Evolutionary conservation across 2,113 vertebrate genomes (phyloP), one percentile per base, ranked within the genome.

Genomic region (Sardina pilchardus): DNA sequence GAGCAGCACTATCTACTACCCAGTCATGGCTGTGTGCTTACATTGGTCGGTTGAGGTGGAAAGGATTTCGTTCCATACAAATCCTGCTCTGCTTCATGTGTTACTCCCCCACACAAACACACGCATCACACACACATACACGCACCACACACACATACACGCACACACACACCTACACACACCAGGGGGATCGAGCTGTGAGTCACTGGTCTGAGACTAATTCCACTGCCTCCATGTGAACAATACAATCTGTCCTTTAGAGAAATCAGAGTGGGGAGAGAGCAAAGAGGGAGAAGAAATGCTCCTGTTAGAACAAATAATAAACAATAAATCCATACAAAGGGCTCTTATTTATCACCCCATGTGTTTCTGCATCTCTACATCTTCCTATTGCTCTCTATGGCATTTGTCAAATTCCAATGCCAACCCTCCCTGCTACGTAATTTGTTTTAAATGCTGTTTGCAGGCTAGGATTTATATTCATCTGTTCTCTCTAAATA

Each of bases 201-300:
- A 88, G 45, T 39, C 85, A 88, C 71, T 86, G 82, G 87, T 81
- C 82, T 85, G 82, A 81, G 84, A 88, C 87, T 88, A 88, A 88
- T 88, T 86, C 87, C 71, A 85, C 84, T 83, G 84, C 83, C 84
- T 75, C 53, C 56, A 83, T 81, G 81, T 88, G 84, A 88, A 88
- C 87, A 86, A 84, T 86, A 86, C 87, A 88, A 88, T 88, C 87
- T 88, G 87, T 88, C 84, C 85, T 86, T 17, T 50, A 86, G 82
- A 81, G 84, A 83, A 81, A 67, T 30, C 45, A 67, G 67, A 44
- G 81, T 36, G 82, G 47, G 39, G 19, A 50, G 6, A 19, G 75
- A 39, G 45, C 43, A 82, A 47, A 81, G 43, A 39, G 82, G 10
- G 53, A 53, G 42, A 45, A 24, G 21, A 67, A 63, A 45, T 43